Evolutionary conservation across 1,140 invertebrate genomes (phyloP), one percentile per base, ranked within the genome.

Genomic region (Argopecten irradians): DNA sequence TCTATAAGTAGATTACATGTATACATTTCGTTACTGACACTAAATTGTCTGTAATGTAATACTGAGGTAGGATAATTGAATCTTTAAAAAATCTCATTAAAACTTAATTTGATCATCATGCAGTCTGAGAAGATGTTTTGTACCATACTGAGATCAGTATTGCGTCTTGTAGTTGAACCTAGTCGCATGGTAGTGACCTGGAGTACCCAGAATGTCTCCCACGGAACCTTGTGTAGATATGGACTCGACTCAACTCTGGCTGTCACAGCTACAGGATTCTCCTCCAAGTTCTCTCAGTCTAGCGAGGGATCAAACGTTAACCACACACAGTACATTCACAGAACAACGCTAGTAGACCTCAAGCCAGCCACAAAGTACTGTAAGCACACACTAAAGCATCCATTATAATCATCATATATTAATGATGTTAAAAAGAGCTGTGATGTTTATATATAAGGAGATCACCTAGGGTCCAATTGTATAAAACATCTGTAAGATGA

Each of bases 131-230:
- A n/a, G n/a, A n/a, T n/a, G n/a, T n/a, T n/a, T n/a, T n/a, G n/a
- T n/a, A n/a, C n/a, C n/a, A n/a, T n/a, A n/a, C n/a, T n/a, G n/a
- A n/a, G n/a, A n/a, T n/a, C n/a, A n/a, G n/a, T n/a, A n/a, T 85
- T 83, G 3, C 87, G 14, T 85, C 13, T 90, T 91, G 0, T 88
- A 97, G 97, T 97, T 89, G 96, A 96, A 90, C 96, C 97, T 33
- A 96, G 96, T 90, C 96, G 98, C 91, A 97, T 98, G 95, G 96
- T 98, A 55, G 97, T 99, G 28, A 99, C 98, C 86, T 99, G 98
- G 98, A 97, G 97, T 0, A 99, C 98, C 39, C 96, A 97, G 90
- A 90, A 92, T 87, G 96, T 97, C 91, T 97, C 98, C 7, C 92
- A 96, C 36, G 95, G 96, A 92, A 97, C 97, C 0, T 91, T 97